These are phyloP conservation scores for Eretmochelys imbricata DNA, from an alignment of 2,113 vertebrate genomes.

Conservation along the genomic window DNA sequence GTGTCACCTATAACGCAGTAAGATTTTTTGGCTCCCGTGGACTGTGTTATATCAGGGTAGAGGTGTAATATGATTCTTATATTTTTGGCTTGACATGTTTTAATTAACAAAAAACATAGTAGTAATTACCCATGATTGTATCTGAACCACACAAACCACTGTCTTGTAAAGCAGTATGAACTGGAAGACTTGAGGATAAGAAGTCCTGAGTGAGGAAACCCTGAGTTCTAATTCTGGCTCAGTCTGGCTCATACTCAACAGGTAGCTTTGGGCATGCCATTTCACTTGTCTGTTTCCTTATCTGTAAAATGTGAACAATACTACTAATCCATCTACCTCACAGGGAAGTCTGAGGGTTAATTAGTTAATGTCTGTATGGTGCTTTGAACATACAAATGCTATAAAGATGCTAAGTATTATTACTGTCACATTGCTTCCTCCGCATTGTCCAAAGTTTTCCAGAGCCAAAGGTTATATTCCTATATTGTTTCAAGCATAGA, in stretches of 20 bases:
- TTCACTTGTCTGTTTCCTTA: not conserved
- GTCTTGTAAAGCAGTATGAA: not conserved
- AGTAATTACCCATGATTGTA: not conserved
- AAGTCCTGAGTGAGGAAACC: not conserved
- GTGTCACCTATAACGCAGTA: too few species aligned
- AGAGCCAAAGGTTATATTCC: accelerated
- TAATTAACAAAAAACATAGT: not conserved
- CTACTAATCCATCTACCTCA: accelerated
- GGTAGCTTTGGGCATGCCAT: not conserved
- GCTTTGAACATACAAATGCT: not conserved
- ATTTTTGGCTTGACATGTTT: not conserved
- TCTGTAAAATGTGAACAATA: accelerated
- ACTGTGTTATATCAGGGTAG: too few species aligned
- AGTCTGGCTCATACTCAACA: not conserved
- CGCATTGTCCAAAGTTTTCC: accelerated
- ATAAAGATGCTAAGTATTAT: not conserved
- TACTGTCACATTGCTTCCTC: not conserved
- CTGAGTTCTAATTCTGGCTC: not conserved
- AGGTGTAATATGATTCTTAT: not conserved
- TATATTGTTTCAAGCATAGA: not conserved
- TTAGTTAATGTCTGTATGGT: not conserved
- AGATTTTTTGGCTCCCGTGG: too few species aligned
- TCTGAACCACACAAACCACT: not conserved
- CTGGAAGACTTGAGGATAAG: not conserved
- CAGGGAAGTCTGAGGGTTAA: not conserved